phyloP scores from a whole-genome alignment of 2,888 invertebrate species.

The Thera britannica region DNA sequence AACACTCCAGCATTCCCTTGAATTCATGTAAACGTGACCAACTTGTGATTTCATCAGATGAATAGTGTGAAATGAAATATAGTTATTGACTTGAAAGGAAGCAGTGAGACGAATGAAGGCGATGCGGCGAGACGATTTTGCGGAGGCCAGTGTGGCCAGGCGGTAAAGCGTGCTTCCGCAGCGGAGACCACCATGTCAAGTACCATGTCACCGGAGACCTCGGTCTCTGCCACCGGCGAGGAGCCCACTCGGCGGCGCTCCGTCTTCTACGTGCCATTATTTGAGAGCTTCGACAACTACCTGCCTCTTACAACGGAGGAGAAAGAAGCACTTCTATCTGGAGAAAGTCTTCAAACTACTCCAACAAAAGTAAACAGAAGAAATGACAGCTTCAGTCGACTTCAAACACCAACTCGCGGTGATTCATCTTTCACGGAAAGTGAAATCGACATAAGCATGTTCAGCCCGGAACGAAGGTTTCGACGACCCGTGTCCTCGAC shows the following conservation, averaged over 20 bases:
- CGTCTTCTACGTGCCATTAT: conserved; percentile 90
- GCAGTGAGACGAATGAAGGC: conserved; percentile 72
- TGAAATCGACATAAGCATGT: conserved; percentile 75
- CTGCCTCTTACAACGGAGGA: conserved; percentile 81
- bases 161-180: conserved; percentile 75
- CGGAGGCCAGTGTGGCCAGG: conserved; percentile 62
- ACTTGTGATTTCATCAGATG: conserved; percentile 55
- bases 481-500: conserved; percentile 76
- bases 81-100: conserved; percentile 57
- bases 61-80: conserved; percentile 65
- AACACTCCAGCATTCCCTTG: conserved; percentile 58
- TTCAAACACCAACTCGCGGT: conserved; percentile 63
- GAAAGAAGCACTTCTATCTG: conserved; percentile 75
- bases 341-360: conserved; percentile 57
- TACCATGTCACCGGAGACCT: conserved; percentile 64
- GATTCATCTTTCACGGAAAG: conserved; percentile 78
- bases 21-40: conserved; percentile 24
- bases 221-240: conserved; percentile 70
- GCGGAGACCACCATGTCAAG: conserved; percentile 68
- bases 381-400: conserved; percentile 61
- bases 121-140: conserved; percentile 64
- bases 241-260: conserved; percentile 87
- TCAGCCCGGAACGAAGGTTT: conserved; percentile 71
- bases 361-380: conserved; percentile 65
- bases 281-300: conserved; percentile 85